Base-by-base conservation (phyloP, 2,888 invertebrate genomes). In the Cantharis nigra region DNA sequence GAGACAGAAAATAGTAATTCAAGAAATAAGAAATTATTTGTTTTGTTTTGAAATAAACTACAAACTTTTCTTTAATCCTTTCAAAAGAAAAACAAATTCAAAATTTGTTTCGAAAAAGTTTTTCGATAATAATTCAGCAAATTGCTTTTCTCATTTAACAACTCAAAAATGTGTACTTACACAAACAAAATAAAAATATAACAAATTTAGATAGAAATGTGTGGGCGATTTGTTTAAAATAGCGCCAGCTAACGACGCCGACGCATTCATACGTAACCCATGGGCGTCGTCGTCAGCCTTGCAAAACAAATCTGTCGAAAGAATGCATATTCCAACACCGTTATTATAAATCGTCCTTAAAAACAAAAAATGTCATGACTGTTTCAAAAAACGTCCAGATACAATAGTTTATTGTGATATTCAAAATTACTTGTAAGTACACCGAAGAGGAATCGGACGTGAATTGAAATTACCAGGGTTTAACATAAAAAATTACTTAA, bases 151-250 rank as follows among this genome's bases (percentile, higher is more conserved):
- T 49, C 49, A 67, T 71, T 26, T 30, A 71, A 63, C 26, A 64
- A 49, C 49, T 49, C n/a, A 49, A 49, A 49, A 49, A 49, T 49
- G n/a, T 49, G 49, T 49, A 49, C 49, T 49, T 49, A 49, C 49
- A 49, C 49, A 49, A 49, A 49, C 49, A 49, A 49, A 67, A 71
- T 72, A 74, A 78, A 76, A 78, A 76, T 76, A 76, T 69, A 69
- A 49, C 26, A 69, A 64, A 75, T 75, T 75, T 62, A 69, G 71
- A 76, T 16, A 49, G 76, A 74, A 79, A 79, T 71, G 64, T 69
- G 81, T 81, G 78, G 81, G 81, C 81, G 80, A 76, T 28, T 63
- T 13, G 49, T 78, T 78, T 69, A 77, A 79, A 80, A 80, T 81
- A 81, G 77, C 70, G 28, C 74, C 76, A 81, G 81, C 81, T 77